Conservation (phyloP, 2,888 invertebrate genomes). For the Dicycla oo region DNA sequence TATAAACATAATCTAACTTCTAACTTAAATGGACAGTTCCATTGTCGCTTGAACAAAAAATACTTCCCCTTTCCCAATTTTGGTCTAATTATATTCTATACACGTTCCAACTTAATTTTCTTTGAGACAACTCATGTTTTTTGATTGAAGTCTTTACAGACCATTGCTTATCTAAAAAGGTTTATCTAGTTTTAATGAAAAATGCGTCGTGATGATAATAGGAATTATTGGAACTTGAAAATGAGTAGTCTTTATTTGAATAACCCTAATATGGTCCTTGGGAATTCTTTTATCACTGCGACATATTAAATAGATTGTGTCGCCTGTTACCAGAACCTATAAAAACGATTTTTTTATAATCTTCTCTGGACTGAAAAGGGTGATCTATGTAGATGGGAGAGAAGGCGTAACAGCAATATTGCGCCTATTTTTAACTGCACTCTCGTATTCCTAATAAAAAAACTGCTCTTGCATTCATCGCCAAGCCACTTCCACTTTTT, state of each 20-base stretch:
- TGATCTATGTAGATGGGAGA: no score
- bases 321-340: no score
- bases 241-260: background rate
- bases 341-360: no score
- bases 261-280: no score
- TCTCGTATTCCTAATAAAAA: no score
- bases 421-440: no score
- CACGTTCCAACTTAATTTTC: conserved; percentile 57
- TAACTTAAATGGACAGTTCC: conserved; percentile 12
- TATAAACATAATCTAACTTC: conserved; percentile 9
- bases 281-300: background rate
- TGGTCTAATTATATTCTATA: conserved; percentile 52
- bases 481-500: no score
- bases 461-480: no score
- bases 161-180: conserved; percentile 60
- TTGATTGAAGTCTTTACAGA: conserved; percentile 52
- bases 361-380: no score
- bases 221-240: conserved; percentile 7
- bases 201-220: conserved; percentile 35
- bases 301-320: background rate
- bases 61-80: conserved; percentile 20
- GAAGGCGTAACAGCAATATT: no score
- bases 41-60: conserved; percentile 14
- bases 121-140: conserved; percentile 49
- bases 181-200: conserved; percentile 47